Evolutionary conservation across 2,888 invertebrate genomes (phyloP).

Genomic region (Tetropium fuscum): DNA sequence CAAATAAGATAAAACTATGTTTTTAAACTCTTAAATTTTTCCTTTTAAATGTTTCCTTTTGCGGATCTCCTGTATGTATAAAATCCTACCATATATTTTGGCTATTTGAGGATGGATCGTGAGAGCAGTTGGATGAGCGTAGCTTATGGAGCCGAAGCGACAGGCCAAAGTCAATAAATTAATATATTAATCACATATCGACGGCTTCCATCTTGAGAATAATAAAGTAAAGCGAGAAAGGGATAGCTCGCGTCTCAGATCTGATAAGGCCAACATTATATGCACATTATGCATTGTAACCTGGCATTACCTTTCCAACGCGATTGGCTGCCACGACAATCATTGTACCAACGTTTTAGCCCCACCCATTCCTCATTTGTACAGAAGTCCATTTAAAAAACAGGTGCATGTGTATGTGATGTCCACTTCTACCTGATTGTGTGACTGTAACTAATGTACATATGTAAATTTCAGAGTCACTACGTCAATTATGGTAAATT

Average conservation of each 20-base stretch:
- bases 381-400: slow-evolving; percentile 53
- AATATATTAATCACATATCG: slow-evolving; percentile 61
- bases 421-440: slow-evolving; percentile 44
- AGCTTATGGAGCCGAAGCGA: slow-evolving; percentile 6
- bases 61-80: no score
- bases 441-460: slow-evolving; percentile 61
- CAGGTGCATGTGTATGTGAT: slow-evolving; percentile 49
- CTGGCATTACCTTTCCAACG: slow-evolving; percentile 65
- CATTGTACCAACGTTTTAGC: slow-evolving; percentile 63
- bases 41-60: no score
- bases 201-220: slow-evolving; percentile 65
- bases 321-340: slow-evolving; percentile 66
- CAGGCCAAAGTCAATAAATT: slow-evolving; percentile 12
- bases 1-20: no score
- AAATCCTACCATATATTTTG: no score
- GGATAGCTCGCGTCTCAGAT: slow-evolving; percentile 53
- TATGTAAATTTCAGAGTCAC: slow-evolving; percentile 61
- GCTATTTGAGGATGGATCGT: no score
- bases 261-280: slow-evolving; percentile 61
- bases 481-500: slow-evolving; percentile 60
- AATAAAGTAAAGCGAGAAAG: slow-evolving; percentile 59
- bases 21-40: no score
- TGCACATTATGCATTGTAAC: slow-evolving; percentile 66
- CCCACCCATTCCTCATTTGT: slow-evolving; percentile 61
- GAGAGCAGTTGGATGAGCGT: no score